Conservation (phyloP, 2,888 invertebrate species). For the Cantharis flavilabris region DNA sequence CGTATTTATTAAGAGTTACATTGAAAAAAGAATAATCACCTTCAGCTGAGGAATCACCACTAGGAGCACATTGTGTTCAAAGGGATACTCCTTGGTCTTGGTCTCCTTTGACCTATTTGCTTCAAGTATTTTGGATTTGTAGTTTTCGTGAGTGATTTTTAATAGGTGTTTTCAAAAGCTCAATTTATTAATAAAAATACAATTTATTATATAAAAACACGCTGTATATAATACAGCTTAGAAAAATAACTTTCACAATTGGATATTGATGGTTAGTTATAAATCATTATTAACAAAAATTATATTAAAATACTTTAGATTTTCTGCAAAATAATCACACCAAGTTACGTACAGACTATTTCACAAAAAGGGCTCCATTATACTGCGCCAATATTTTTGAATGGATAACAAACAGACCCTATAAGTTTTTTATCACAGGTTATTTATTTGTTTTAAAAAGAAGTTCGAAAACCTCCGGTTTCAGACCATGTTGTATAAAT, state of each 20-base stretch:
- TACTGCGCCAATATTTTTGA: background rate
- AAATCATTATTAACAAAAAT: background rate
- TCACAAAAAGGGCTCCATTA: background rate
- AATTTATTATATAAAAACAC: background rate
- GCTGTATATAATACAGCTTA: background rate
- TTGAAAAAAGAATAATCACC: too few relatives aligned
- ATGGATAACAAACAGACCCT: background rate
- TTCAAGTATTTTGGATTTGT: too few relatives aligned
- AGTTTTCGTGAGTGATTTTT: too few relatives aligned
- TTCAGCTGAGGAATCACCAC: too few relatives aligned
- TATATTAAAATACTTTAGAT: background rate
- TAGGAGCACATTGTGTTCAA: rapidly evolving
- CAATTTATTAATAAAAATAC: background rate
- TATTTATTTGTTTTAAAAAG: too few relatives aligned
- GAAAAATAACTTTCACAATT: background rate
- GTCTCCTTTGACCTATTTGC: too few relatives aligned
- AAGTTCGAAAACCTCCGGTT: too few relatives aligned
- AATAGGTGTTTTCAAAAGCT: too few relatives aligned
- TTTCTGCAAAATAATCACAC: background rate
- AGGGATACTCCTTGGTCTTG: too few relatives aligned
- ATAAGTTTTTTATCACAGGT: too few relatives aligned
- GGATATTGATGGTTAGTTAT: background rate
- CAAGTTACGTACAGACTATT: background rate
- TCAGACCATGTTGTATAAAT: too few relatives aligned
- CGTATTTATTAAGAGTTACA: too few relatives aligned